Percentiles rank a stretch among this genome's conserved stretches.
These are phyloP conservation scores for Xestia sexstrigata DNA, from an alignment of 2,888 invertebrate genomes.

Conservation along the genomic window DNA sequence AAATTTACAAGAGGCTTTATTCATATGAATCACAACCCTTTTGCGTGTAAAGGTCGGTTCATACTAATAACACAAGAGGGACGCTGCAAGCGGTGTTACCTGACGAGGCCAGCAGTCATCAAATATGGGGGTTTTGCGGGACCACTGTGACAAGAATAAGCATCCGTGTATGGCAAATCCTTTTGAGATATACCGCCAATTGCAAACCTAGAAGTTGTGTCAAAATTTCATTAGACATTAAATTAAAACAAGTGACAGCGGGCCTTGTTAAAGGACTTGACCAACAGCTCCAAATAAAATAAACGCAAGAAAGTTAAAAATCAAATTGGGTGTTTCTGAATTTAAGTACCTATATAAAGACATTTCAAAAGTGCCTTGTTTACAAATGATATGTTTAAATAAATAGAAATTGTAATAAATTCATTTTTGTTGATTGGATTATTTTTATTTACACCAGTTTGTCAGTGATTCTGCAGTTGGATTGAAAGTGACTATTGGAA, in stretches of 20 bases:
- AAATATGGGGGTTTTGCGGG: not conserved
- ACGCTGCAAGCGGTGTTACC: not conserved
- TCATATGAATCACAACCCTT: not conserved
- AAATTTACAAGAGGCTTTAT: not conserved
- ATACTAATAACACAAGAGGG: not conserved
- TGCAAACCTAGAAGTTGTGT: not conserved
- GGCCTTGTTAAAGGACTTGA: no score
- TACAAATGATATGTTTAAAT: no score
- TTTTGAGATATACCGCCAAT: not conserved
- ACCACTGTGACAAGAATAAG: not conserved
- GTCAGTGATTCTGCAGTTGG: conserved; percentile 36
- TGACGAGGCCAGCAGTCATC: not conserved
- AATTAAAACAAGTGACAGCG: not conserved
- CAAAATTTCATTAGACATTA: not conserved
- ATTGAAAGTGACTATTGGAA: conserved; percentile 50
- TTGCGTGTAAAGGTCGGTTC: not conserved
- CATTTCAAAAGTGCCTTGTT: not conserved
- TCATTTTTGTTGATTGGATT: conserved; percentile 26
- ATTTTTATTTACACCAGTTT: conserved; percentile 65
- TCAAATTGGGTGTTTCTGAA: no score
- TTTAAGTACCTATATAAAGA: no score
- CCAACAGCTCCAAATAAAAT: no score
- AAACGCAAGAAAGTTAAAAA: not conserved
- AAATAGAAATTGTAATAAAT: conserved; percentile 7
- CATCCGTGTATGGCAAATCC: not conserved